Evolutionary conservation across 2,113 vertebrate species (phyloP).

Genomic region (Neopipo cinnamomea): DNA sequence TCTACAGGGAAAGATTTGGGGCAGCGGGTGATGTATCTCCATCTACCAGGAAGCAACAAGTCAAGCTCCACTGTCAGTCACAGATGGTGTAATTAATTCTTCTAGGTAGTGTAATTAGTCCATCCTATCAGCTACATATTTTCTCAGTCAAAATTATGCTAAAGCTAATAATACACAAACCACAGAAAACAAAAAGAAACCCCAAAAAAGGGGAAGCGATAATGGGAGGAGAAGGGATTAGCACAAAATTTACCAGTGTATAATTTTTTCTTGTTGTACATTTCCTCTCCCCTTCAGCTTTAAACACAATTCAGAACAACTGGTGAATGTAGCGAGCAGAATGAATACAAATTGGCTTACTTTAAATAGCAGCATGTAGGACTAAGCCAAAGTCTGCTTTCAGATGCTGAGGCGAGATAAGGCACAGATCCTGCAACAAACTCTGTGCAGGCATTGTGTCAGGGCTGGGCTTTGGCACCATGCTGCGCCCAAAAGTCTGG

Average conservation of each 20-base stretch:
- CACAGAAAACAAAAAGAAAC: constrained; percentile 58
- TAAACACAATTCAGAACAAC: constrained; percentile 69
- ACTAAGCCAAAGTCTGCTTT: constrained; percentile 66
- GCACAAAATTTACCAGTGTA: constrained; percentile 64
- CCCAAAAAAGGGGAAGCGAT: constrained; percentile 28
- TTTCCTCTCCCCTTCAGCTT: constrained; percentile 56
- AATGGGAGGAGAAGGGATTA: constrained; percentile 57
- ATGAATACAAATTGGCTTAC: constrained; percentile 71
- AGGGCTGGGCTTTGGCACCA: background rate
- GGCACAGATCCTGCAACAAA: constrained; percentile 9
- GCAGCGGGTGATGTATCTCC: constrained; percentile 57
- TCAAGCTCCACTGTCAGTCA: constrained; percentile 65
- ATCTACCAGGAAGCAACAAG: constrained; percentile 65
- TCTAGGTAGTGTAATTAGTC: constrained; percentile 72
- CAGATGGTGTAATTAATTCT: constrained; percentile 74
- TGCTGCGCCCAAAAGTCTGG: background rate
- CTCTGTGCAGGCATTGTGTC: background rate
- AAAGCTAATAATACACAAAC: constrained; percentile 69
- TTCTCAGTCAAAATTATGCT: constrained; percentile 70
- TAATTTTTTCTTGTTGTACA: constrained; percentile 67
- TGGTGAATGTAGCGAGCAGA: constrained; percentile 65
- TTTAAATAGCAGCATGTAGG: constrained; percentile 68
- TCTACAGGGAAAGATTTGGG: background rate
- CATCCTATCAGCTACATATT: constrained; percentile 64
- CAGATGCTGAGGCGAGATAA: constrained; percentile 52